These are phyloP conservation scores for Umimayanthus kanabou DNA, from an alignment of 92 coral and sea anemone species.

Conservation along the genomic window DNA sequence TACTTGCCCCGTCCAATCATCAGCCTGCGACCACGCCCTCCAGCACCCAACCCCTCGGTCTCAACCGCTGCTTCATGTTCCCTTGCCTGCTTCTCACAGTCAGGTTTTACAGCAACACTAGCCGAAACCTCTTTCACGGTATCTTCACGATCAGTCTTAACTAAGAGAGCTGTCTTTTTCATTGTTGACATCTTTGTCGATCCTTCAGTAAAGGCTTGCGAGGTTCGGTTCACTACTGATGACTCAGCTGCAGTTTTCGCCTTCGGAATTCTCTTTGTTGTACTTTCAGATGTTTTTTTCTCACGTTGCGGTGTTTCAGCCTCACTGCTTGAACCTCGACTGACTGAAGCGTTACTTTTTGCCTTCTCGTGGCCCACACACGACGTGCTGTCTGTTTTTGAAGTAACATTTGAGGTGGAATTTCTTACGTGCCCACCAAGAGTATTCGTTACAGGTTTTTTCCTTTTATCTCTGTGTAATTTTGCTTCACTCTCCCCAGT, in stretches of 20 bases:
- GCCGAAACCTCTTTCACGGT: background rate
- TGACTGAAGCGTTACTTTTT: background rate
- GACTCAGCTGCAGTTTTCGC: background rate
- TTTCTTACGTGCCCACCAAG: background rate
- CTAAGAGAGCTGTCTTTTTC: background rate
- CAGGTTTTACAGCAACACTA: slow-evolving; percentile 3
- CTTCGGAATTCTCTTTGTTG: background rate
- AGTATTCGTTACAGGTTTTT: background rate
- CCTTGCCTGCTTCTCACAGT: slow-evolving; percentile 2
- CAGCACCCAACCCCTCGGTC: slow-evolving; percentile 10
- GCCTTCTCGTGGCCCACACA: background rate
- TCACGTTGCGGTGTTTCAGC: background rate
- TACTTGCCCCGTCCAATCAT: slow-evolving; percentile 68
- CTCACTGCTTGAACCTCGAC: background rate
- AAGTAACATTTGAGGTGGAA: background rate
- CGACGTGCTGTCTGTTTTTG: background rate
- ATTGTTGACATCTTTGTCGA: background rate
- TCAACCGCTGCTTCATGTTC: slow-evolving; percentile 29
- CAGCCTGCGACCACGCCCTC: slow-evolving; percentile 41
- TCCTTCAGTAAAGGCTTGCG: background rate
- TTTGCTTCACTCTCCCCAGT: background rate
- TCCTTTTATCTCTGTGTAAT: background rate
- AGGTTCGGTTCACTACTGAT: background rate
- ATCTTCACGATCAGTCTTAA: background rate
- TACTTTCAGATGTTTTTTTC: background rate